phyloP scores from a whole-genome alignment of 2,888 invertebrate species.

The Heteropelma amictum region DNA sequence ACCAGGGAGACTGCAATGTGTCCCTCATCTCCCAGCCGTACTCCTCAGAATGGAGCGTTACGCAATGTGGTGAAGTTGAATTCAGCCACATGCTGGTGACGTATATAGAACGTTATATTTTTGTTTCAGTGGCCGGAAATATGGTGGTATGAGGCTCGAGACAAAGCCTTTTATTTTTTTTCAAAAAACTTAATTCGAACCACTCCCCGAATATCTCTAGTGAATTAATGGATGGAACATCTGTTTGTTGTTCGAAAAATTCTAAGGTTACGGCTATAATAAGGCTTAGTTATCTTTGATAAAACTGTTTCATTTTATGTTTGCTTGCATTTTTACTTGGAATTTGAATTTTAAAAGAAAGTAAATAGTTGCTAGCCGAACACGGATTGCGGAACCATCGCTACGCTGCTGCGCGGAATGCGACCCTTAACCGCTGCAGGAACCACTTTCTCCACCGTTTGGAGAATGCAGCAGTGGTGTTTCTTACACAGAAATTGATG shows the following conservation, averaged over 20 bases:
- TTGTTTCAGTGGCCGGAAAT: neutral
- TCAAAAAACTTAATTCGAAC: neutral
- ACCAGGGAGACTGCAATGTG: neutral
- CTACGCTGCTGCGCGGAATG: too few species aligned
- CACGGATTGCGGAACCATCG: too few species aligned
- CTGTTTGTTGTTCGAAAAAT: neutral
- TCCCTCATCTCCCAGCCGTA: neutral
- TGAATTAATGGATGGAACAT: neutral
- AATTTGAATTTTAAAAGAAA: too few species aligned
- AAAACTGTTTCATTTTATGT: too few species aligned
- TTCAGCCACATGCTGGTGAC: neutral
- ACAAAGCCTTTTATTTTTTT: neutral
- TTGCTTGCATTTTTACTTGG: too few species aligned
- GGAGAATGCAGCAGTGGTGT: conserved; percentile 14
- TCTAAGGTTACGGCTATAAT: too few species aligned
- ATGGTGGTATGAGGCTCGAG: neutral
- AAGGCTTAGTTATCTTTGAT: neutral
- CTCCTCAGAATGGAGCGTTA: neutral
- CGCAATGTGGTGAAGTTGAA: neutral
- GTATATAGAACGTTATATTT: neutral
- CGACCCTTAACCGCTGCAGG: conserved; percentile 1
- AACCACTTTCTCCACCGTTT: conserved; percentile 7
- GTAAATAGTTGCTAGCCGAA: too few species aligned
- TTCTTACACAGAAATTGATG: conserved; percentile 7
- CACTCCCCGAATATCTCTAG: neutral